Percentiles rank a stretch among this genome's conserved stretches.
These are phyloP conservation scores for Dione vanillae DNA, from an alignment of 2,888 invertebrate genomes.

Conservation along the genomic window DNA sequence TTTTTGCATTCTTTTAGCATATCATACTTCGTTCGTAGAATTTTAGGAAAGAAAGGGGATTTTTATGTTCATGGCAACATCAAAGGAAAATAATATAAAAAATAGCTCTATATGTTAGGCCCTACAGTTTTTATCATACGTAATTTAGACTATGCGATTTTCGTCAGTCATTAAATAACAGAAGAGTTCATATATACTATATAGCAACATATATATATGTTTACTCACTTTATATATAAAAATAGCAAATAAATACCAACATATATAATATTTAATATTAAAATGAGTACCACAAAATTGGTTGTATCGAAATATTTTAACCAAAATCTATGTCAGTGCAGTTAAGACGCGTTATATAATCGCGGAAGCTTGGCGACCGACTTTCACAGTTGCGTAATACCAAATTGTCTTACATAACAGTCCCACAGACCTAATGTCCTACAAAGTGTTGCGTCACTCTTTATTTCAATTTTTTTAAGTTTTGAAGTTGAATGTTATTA, in stretches of 20 bases:
- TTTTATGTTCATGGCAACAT: not conserved
- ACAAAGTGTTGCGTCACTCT: conserved; percentile 71
- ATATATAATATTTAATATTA: not conserved
- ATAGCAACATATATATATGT: too few relatives aligned
- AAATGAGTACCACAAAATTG: conserved; percentile 34
- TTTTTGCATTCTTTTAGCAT: too few relatives aligned
- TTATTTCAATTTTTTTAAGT: conserved; percentile 62
- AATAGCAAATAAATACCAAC: not conserved
- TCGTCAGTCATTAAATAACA: too few relatives aligned
- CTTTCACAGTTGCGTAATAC: conserved; percentile 77
- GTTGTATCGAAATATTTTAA: conserved; percentile 30
- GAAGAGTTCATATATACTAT: too few relatives aligned
- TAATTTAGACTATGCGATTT: too few relatives aligned
- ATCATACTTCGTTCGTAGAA: too few relatives aligned
- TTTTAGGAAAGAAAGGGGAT: too few relatives aligned
- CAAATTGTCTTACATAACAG: conserved; percentile 65
- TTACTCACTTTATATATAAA: not conserved
- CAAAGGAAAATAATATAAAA: too few relatives aligned
- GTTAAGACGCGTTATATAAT: conserved; percentile 68
- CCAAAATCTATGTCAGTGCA: conserved; percentile 62
- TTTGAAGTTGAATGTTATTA: conserved; percentile 74
- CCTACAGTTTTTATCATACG: too few relatives aligned
- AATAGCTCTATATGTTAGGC: too few relatives aligned
- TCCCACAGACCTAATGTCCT: conserved; percentile 79
- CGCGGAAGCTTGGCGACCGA: conserved; percentile 77